Conservation (phyloP, 2,797 vertebrate genomes). For the Yasuhikotakia modesta region DNA sequence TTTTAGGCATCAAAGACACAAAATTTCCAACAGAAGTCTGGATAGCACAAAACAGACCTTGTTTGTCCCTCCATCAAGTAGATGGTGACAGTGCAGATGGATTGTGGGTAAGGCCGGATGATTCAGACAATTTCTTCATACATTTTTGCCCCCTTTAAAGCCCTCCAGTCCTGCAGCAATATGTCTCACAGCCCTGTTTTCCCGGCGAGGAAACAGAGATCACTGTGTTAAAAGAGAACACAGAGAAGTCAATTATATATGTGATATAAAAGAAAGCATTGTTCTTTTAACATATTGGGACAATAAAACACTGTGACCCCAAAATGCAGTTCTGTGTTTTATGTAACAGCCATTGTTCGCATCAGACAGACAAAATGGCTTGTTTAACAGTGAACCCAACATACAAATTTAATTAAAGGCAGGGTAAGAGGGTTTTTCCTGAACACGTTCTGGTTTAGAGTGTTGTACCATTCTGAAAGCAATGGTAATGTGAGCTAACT, state of each 20-base stretch:
- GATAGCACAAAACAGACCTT: constrained; percentile 18
- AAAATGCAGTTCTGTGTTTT: not conserved
- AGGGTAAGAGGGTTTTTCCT: too few species aligned
- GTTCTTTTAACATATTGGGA: constrained; percentile 36
- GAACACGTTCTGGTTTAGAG: too few species aligned
- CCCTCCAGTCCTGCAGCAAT: constrained; percentile 3
- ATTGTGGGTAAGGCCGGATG: constrained; percentile 27
- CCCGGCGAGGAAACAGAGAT: constrained; percentile 27
- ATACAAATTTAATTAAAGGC: too few species aligned
- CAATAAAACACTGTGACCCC: constrained; percentile 11
- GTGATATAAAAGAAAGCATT: constrained; percentile 21
- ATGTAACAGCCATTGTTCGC: not conserved
- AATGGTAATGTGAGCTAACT: too few species aligned
- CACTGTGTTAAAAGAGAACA: constrained; percentile 21
- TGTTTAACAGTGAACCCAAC: not conserved
- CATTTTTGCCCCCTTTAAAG: constrained; percentile 16
- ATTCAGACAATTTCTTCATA: constrained; percentile 11
- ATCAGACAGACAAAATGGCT: not conserved
- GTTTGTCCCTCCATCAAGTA: constrained; percentile 27
- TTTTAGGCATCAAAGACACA: not conserved
- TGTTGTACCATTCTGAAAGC: too few species aligned
- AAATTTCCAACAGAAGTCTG: not conserved
- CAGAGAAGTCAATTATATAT: constrained; percentile 40
- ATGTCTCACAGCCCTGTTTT: constrained; percentile 2
- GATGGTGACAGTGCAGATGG: constrained; percentile 20